Conservation (phyloP, 2,888 invertebrate species). For the Plusia festucae region DNA sequence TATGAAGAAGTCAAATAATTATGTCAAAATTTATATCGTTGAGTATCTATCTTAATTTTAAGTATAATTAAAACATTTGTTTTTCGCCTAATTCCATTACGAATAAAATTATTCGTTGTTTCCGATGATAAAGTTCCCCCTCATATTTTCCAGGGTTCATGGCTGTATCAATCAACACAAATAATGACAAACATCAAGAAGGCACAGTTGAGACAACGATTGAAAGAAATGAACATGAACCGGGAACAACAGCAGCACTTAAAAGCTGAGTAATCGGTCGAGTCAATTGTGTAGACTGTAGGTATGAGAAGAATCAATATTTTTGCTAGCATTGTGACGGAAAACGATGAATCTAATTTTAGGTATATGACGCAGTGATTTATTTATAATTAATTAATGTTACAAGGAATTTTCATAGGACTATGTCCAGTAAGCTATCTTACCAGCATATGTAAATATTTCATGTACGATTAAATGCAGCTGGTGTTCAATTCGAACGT, state of each 20-base stretch:
- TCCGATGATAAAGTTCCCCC: conserved; percentile 26
- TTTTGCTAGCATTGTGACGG: conserved; percentile 65
- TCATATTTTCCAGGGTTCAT: conserved; percentile 92
- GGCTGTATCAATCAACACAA: conserved; percentile 96
- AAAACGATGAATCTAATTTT: conserved; percentile 55
- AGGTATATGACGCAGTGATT: conserved; percentile 54
- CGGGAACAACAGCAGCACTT: conserved; percentile 74
- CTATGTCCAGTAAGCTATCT: conserved; percentile 29
- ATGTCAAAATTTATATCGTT: too few relatives aligned
- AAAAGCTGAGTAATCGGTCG: conserved; percentile 75
- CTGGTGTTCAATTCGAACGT: conserved; percentile 7
- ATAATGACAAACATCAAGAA: conserved; percentile 95
- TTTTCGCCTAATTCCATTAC: not conserved
- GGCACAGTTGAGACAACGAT: conserved; percentile 93
- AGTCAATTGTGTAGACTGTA: conserved; percentile 66
- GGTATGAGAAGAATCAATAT: conserved; percentile 64
- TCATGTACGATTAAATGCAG: conserved; percentile 31
- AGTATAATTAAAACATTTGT: too few relatives aligned
- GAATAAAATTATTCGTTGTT: not conserved
- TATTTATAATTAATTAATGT: conserved; percentile 55
- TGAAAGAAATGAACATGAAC: conserved; percentile 88
- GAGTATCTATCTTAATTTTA: too few relatives aligned
- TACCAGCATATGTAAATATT: conserved; percentile 49
- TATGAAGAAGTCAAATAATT: too few relatives aligned
- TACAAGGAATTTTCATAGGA: conserved; percentile 43